Conservation (phyloP, 1,140 invertebrate species). For the Caenorhabditis briggsae region DNA sequence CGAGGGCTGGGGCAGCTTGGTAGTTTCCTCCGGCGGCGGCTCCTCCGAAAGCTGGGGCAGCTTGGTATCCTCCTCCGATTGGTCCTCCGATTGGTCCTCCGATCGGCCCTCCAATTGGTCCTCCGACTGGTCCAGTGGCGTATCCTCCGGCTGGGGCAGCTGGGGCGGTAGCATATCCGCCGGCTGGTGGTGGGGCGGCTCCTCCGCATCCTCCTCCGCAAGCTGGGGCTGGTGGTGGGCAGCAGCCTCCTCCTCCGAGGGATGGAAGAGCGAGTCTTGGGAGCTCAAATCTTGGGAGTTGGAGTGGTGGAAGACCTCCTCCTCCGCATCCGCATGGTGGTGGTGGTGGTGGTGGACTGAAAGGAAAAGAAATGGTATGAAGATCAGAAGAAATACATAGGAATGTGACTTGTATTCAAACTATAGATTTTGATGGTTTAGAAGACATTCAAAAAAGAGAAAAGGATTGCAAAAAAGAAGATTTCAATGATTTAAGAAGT, state of each 20-base stretch:
- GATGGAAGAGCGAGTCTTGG: constrained; percentile 44
- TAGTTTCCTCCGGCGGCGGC: constrained; percentile 5
- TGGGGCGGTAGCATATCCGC: constrained; percentile 39
- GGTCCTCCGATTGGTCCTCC: constrained; percentile 24
- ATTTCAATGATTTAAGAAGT: not conserved
- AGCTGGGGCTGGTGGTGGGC: constrained; percentile 20
- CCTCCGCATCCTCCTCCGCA: too few species aligned
- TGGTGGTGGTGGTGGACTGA: constrained; percentile 41
- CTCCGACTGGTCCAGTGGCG: constrained; percentile 48
- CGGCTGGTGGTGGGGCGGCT: constrained; percentile 26
- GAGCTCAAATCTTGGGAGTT: constrained; percentile 37
- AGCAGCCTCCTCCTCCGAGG: constrained; percentile 19
- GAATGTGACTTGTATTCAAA: not conserved
- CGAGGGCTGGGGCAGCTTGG: constrained; percentile 23
- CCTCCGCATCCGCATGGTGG: constrained; percentile 52
- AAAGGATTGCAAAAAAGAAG: not conserved
- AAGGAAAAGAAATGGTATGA: not conserved
- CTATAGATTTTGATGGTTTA: too few species aligned
- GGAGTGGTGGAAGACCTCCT: constrained; percentile 32
- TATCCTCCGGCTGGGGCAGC: constrained; percentile 38
- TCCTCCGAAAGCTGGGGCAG: constrained; percentile 42
- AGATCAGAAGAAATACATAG: not conserved
- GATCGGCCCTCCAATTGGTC: constrained; percentile 8
- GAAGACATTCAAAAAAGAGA: too few species aligned
- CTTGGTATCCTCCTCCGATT: constrained; percentile 48